phyloP scores from a whole-genome alignment of 2,888 invertebrate species.

The Heliconius erato region DNA sequence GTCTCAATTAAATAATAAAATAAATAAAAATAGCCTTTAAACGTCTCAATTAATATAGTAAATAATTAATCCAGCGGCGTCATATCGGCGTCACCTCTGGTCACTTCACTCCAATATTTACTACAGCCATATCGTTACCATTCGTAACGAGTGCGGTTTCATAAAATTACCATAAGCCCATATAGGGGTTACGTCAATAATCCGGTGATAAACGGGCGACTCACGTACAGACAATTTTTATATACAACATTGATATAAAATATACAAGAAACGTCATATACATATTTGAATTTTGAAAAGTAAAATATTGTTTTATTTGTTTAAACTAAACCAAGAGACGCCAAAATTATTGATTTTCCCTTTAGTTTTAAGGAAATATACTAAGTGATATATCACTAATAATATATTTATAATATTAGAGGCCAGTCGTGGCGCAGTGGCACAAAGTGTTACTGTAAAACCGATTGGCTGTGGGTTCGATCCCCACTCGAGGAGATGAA shows the following conservation, averaged over 20 bases:
- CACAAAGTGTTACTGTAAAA: too few relatives aligned
- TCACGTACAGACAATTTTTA: conserved; percentile 42
- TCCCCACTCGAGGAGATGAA: too few relatives aligned
- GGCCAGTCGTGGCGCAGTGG: too few relatives aligned
- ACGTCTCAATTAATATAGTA: not conserved
- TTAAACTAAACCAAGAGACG: too few relatives aligned
- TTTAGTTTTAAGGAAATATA: too few relatives aligned
- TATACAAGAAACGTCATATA: not conserved
- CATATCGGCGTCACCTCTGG: not conserved
- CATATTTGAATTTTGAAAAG: too few relatives aligned
- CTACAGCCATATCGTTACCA: not conserved
- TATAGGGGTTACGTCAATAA: conserved; percentile 32
- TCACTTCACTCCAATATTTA: conserved; percentile 14
- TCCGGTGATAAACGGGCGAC: conserved; percentile 35
- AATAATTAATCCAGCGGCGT: not conserved
- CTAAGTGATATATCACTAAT: too few relatives aligned
- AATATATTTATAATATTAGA: too few relatives aligned
- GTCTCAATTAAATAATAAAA: not conserved
- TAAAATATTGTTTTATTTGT: too few relatives aligned
- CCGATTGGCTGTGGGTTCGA: too few relatives aligned
- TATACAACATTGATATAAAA: conserved; percentile 6
- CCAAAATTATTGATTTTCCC: too few relatives aligned
- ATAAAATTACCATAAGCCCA: conserved; percentile 28
- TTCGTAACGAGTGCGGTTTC: conserved; percentile 13
- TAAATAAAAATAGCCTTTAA: too few relatives aligned